phyloP scores from a whole-genome alignment of 2,113 vertebrate species.

The Pampusana beccarii region DNA sequence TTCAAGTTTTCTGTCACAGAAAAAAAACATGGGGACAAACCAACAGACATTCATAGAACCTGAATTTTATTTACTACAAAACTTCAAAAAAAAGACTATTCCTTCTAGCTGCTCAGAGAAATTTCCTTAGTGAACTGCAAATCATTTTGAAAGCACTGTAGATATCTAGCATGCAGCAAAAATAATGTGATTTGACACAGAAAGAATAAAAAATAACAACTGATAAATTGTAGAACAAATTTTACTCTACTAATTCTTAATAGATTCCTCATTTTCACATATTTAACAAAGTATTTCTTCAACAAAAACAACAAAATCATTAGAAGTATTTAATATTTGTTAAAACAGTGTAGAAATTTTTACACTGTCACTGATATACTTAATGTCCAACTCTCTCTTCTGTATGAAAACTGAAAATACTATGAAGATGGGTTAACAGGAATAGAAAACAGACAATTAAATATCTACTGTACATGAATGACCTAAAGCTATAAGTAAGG shows the following conservation, averaged over 20 bases:
- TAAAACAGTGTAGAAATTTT: not conserved
- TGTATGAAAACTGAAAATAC: not conserved
- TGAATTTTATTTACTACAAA: not conserved
- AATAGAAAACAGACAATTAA: slow-evolving; percentile 21
- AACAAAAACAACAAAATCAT: not conserved
- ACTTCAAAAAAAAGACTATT: not conserved
- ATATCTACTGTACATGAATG: not conserved
- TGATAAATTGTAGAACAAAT: not conserved
- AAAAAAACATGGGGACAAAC: not conserved
- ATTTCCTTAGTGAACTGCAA: not conserved
- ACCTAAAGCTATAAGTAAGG: slow-evolving; percentile 5
- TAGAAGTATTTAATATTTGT: not conserved
- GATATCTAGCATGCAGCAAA: not conserved
- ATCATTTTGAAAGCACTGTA: not conserved
- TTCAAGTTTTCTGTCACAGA: not conserved
- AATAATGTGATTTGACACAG: not conserved
- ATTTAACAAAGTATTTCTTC: not conserved
- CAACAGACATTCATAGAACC: not conserved
- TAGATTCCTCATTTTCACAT: not conserved
- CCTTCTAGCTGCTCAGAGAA: not conserved
- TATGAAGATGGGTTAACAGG: not conserved
- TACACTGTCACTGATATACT: not conserved
- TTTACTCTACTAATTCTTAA: not conserved
- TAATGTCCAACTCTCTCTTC: not conserved
- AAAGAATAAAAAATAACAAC: not conserved